Base-by-base conservation (phyloP, 2,113 vertebrate species). In the Talpa occidentalis region DNA sequence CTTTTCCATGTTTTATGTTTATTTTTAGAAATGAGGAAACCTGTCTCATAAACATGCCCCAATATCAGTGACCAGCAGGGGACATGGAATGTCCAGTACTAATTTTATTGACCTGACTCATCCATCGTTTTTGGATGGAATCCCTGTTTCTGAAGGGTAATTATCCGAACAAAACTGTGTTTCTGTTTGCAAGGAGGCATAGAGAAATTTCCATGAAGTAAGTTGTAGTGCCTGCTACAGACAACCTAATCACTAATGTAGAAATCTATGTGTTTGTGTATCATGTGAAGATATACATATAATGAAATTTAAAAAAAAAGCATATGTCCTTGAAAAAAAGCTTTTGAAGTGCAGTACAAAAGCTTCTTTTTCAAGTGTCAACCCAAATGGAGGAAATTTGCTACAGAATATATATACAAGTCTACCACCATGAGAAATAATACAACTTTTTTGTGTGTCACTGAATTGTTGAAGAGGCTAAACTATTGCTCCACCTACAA, bases 391-490 rank as follows among this genome's bases (percentile, higher is more conserved):
- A 95, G 28, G 72, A 91, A 79, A 87, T 91, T 83, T 67, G 47
- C 42, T 49, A 81, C 17, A 69, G 49, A 90, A 37, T 90, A 83
- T 60, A 42, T 89, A 87, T 54, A n/a, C 49, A 87, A 87, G 5
- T 67, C 72, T 49, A 73, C 78, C 35, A 81, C 81, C 66, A 9
- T 66, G 84, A 82, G 62, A 94, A 90, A 94, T 93, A 93, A 91
- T 67, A 69, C 73, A 84, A 86, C 95, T 91, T 88, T 66, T 95
- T 90, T 66, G 60, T 93, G 49, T 95, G 82, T 94, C 67, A 82
- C 74, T 94, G 90, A 95, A 93, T 66, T 87, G 54, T 93, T 94
- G 86, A 94, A 94, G 88, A 97, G 80, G 90, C 74, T 96, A 96
- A 95, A 77, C 76, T 93, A 90, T 93, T 86, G 69, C 79, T 85